Conservation (phyloP, 2,113 vertebrate species). For the Cochlearius cochlearius region DNA sequence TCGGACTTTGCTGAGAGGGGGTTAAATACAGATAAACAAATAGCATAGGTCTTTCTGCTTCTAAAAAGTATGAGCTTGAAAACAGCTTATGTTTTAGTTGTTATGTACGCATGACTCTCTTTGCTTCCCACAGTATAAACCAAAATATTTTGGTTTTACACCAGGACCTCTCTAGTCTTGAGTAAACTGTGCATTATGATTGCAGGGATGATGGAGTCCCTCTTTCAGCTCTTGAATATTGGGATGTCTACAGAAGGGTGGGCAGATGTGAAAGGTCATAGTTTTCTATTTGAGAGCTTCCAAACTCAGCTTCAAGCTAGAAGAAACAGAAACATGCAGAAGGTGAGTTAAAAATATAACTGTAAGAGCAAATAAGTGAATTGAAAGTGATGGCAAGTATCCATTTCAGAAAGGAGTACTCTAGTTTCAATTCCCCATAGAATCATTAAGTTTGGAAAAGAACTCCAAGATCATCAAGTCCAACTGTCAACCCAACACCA, state of each 20-base stretch:
- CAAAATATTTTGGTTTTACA: not conserved
- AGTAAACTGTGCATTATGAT: not conserved
- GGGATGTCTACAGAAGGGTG: not conserved
- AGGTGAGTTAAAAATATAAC: not conserved
- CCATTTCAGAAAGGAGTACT: not conserved
- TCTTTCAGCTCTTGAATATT: not conserved
- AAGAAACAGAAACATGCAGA: not conserved
- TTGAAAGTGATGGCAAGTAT: not conserved
- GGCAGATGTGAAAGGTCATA: not conserved
- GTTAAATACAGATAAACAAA: not conserved
- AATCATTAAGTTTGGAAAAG: too few species aligned
- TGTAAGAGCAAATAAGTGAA: not conserved
- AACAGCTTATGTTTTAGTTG: not conserved
- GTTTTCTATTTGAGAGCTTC: not conserved
- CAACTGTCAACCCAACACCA: too few species aligned
- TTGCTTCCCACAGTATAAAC: not conserved
- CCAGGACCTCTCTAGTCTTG: not conserved
- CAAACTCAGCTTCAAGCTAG: not conserved
- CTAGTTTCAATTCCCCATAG: not conserved
- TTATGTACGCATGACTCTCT: not conserved
- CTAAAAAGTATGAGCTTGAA: not conserved
- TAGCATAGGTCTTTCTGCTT: not conserved
- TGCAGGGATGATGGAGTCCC: not conserved
- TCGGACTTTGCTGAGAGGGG: not conserved
- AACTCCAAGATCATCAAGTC: too few species aligned